phyloP scores from a whole-genome alignment of 2,888 invertebrate genomes.

The Hyalella azteca region DNA sequence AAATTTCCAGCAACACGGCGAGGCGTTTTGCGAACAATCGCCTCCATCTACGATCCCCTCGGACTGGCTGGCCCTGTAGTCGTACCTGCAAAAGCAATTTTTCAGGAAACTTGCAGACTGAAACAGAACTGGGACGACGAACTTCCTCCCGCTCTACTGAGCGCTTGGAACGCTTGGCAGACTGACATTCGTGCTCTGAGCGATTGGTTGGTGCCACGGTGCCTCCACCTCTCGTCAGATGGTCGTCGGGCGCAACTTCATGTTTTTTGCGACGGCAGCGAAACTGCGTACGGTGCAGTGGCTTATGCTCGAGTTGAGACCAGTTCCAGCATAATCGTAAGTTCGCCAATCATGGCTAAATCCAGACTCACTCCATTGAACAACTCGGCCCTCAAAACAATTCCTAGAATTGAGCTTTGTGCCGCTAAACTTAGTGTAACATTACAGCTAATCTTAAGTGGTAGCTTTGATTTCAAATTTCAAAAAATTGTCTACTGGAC shows the following conservation, averaged over 20 bases:
- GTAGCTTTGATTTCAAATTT: not conserved
- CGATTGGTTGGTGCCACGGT: too few species aligned
- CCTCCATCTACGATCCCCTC: too few species aligned
- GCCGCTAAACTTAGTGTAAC: not conserved
- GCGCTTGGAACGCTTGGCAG: too few species aligned
- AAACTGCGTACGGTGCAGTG: not conserved
- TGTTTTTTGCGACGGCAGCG: not conserved
- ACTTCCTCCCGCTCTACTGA: too few species aligned
- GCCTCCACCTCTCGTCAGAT: too few species aligned
- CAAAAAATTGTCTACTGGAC: slow-evolving; percentile 38
- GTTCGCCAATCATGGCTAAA: not conserved
- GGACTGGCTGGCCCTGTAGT: too few species aligned
- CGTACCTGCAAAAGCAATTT: too few species aligned
- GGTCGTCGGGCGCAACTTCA: not conserved
- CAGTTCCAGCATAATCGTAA: not conserved
- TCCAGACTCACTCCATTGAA: slow-evolving; percentile 8
- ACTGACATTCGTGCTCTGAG: too few species aligned
- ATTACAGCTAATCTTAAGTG: not conserved
- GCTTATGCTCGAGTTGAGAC: not conserved
- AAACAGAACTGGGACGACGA: too few species aligned
- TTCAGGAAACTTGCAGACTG: too few species aligned
- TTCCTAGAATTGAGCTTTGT: slow-evolving; percentile 4
- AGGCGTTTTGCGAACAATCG: too few species aligned
- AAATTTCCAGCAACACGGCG: too few species aligned
- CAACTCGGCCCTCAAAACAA: not conserved